A percentile compares a stretch with the other conserved stretches of the same genome.
Evolutionary conservation across 2,113 vertebrate genomes (phyloP).

Genomic region (Trichechus manatus): DNA sequence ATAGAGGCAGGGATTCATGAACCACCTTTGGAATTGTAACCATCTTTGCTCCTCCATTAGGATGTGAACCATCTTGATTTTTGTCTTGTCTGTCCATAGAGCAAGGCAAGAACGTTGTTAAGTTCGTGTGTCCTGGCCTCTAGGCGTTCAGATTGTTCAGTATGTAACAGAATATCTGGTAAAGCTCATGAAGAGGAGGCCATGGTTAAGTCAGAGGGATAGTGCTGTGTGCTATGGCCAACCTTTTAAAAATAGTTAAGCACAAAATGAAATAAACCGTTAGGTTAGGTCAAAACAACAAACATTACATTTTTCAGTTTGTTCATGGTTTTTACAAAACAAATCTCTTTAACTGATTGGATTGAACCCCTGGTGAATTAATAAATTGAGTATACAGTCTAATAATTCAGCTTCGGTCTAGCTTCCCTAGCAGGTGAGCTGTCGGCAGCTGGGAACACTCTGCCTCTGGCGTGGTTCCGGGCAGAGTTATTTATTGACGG

Average conservation of each 20-base stretch:
- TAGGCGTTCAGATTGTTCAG: not conserved
- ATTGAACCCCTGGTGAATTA: slow-evolving; percentile 65
- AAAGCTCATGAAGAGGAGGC: not conserved
- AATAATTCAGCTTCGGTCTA: not conserved
- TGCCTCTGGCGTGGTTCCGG: not conserved
- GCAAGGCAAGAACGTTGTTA: not conserved
- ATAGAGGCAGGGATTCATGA: not conserved
- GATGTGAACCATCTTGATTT: not conserved
- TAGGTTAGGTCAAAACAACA: slow-evolving; percentile 65
- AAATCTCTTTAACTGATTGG: slow-evolving; percentile 56
- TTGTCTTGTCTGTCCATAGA: not conserved
- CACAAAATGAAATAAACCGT: slow-evolving; percentile 12
- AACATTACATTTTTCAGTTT: slow-evolving; percentile 54
- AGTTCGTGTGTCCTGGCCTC: not conserved
- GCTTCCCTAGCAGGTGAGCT: slow-evolving; percentile 20
- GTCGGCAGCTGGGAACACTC: slow-evolving; percentile 21
- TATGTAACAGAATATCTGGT: not conserved
- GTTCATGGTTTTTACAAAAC: slow-evolving; percentile 51
- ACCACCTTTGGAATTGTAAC: not conserved
- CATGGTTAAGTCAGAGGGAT: no score
- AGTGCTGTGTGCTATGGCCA: no score
- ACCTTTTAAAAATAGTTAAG: slow-evolving; percentile 49
- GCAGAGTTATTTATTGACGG: slow-evolving; percentile 44
- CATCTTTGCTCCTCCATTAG: not conserved
- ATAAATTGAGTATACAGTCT: not conserved